Percentiles rank a stretch among this genome's conserved stretches.
phyloP scores from a whole-genome alignment of 2,797 vertebrate species.

The Eulemur mongoz region DNA sequence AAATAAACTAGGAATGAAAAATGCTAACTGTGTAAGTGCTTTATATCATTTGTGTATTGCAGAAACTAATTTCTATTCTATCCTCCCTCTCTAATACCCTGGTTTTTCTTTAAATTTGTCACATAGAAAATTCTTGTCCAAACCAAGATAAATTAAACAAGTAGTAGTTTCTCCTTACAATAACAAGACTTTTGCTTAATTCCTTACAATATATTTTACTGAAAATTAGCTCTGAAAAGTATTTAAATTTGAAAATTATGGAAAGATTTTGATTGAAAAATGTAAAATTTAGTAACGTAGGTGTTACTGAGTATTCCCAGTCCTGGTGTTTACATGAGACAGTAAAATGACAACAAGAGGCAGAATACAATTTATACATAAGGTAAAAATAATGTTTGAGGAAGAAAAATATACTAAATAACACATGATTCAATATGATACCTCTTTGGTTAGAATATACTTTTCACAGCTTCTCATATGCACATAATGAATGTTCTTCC shows the following conservation, averaged over 20 bases:
- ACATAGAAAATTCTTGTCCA: conserved; percentile 64
- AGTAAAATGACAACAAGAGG: background rate
- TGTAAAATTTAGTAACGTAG: background rate
- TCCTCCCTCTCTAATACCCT: background rate
- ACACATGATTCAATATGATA: conserved; percentile 68
- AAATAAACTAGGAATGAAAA: background rate
- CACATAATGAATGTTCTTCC: conserved; percentile 79
- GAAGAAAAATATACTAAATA: conserved; percentile 50
- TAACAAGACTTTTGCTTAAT: conserved; percentile 75
- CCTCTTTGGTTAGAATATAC: conserved; percentile 73
- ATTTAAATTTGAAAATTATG: conserved; percentile 72
- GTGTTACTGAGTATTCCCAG: background rate
- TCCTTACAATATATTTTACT: conserved; percentile 70
- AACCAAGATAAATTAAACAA: conserved; percentile 73
- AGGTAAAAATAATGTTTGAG: conserved; percentile 42
- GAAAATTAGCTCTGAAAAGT: conserved; percentile 80
- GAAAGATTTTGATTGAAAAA: background rate
- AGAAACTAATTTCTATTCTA: background rate
- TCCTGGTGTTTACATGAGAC: background rate
- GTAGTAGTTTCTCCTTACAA: conserved; percentile 63
- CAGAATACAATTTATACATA: background rate
- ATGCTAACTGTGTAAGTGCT: background rate
- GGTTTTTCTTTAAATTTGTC: conserved; percentile 68
- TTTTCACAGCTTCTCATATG: conserved; percentile 73
- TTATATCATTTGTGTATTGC: background rate